phyloP scores from a whole-genome alignment of 2,797 vertebrate genomes.

The Xenentodon cancila region DNA sequence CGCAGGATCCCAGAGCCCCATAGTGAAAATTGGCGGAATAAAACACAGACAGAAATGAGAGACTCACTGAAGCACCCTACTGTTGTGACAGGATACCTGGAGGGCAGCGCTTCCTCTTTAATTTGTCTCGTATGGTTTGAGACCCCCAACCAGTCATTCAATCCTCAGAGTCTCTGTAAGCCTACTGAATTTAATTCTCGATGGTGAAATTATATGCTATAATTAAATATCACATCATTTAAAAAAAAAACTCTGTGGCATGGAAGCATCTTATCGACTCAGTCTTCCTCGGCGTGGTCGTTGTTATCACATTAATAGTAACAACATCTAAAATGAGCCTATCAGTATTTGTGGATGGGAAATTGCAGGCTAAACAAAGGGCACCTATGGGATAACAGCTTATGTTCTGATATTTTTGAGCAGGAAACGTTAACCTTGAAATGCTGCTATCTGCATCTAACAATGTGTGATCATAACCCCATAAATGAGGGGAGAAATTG shows the following conservation, averaged over 20 bases:
- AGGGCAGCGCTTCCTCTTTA: conserved; percentile 78
- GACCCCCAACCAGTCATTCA: conserved; percentile 72
- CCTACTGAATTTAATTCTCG: conserved; percentile 72
- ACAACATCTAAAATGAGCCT: conserved; percentile 68
- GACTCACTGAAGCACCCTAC: conserved; percentile 64
- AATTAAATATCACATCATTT: conserved; percentile 74
- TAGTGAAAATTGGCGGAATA: conserved; percentile 74
- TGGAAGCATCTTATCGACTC: conserved; percentile 62
- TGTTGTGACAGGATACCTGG: conserved; percentile 79
- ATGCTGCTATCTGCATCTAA: conserved; percentile 75
- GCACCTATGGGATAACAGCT: conserved; percentile 72
- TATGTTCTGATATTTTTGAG: conserved; percentile 67
- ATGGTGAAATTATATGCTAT: conserved; percentile 70
- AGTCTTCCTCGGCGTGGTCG: conserved; percentile 49
- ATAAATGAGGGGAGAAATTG: conserved; percentile 80
- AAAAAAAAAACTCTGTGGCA: conserved; percentile 48
- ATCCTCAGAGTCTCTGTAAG: conserved; percentile 63
- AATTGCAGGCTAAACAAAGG: conserved; percentile 64
- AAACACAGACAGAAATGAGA: conserved; percentile 75
- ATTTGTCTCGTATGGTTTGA: conserved; percentile 79
- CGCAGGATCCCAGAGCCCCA: conserved; percentile 50
- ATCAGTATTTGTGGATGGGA: conserved; percentile 49
- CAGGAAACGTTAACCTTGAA: conserved; percentile 80
- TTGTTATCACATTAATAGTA: conserved; percentile 72
- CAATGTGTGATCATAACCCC: conserved; percentile 79